Evolutionary conservation across 2,888 invertebrate species (phyloP).

Genomic region (Emmelina monodactyla): DNA sequence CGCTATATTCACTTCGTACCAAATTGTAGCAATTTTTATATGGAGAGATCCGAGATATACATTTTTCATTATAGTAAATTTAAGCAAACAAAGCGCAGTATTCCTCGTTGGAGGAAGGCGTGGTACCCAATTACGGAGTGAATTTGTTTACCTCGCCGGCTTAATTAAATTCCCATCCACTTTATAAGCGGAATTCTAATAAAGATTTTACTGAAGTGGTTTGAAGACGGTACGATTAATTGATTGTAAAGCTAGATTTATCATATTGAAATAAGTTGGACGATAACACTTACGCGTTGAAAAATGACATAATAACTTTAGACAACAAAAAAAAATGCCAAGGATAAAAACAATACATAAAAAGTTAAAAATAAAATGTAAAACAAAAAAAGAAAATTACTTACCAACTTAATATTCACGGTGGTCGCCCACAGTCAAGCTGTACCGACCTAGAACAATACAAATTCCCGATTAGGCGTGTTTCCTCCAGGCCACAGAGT

Average conservation of each 20-base stretch:
- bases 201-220: too few species aligned
- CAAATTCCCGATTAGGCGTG: slow-evolving; percentile 23
- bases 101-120: slow-evolving; percentile 1
- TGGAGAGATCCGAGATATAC: too few species aligned
- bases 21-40: too few species aligned
- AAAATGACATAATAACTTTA: background rate
- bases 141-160: background rate
- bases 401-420: slow-evolving; percentile 31
- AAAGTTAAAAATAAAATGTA: slow-evolving; percentile 14
- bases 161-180: slow-evolving; percentile 2
- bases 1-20: too few species aligned
- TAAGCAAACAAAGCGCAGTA: too few species aligned
- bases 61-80: too few species aligned
- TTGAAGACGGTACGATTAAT: too few species aligned
- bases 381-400: slow-evolving; percentile 21
- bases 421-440: slow-evolving; percentile 25
- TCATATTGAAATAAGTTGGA: too few species aligned
- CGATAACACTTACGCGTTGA: too few species aligned
- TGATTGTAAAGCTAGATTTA: too few species aligned
- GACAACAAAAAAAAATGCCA: slow-evolving; percentile 8
- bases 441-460: slow-evolving; percentile 42
- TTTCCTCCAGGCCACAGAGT: too few species aligned
- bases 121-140: background rate
- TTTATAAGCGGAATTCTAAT: slow-evolving; percentile 1
- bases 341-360: slow-evolving; percentile 7